A percentile compares a stretch with the other conserved stretches of the same genome.
phyloP scores from a whole-genome alignment of 2,113 vertebrate genomes.

The Herpetotheres cachinnans region DNA sequence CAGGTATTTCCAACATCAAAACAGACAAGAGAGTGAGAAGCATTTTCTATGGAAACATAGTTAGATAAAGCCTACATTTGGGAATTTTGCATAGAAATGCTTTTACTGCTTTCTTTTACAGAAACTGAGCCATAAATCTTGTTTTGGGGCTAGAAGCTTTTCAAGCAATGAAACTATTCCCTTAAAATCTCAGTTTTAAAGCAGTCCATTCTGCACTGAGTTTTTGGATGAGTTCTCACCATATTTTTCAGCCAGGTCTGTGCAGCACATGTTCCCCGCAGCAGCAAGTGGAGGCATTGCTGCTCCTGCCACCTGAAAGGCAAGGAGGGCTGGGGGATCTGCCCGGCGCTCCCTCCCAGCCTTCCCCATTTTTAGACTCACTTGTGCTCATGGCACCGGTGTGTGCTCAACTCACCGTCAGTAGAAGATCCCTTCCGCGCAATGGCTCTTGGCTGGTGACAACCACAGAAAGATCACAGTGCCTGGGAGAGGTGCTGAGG shows the following conservation, averaged over 20 bases:
- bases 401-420: background rate
- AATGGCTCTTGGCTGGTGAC: background rate
- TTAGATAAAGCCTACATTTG: background rate
- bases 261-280: background rate
- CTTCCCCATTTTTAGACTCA: background rate
- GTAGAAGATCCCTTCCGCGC: fast-evolving
- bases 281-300: background rate
- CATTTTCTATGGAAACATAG: background rate
- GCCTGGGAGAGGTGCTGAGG: background rate
- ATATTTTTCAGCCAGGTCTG: background rate
- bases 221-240: background rate
- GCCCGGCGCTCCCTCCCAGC: background rate
- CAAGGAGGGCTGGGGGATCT: background rate
- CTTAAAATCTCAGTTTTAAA: background rate
- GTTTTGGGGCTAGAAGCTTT: background rate
- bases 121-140: background rate
- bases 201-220: background rate
- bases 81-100: background rate
- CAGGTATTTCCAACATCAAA: conserved; percentile 10
- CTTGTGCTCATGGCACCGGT: background rate
- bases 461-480: background rate
- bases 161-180: background rate
- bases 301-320: background rate
- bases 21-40: background rate
- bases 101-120: background rate